These are phyloP conservation scores for Conops quadrifasciatus DNA, from an alignment of 2,888 invertebrate genomes.

Conservation along the genomic window DNA sequence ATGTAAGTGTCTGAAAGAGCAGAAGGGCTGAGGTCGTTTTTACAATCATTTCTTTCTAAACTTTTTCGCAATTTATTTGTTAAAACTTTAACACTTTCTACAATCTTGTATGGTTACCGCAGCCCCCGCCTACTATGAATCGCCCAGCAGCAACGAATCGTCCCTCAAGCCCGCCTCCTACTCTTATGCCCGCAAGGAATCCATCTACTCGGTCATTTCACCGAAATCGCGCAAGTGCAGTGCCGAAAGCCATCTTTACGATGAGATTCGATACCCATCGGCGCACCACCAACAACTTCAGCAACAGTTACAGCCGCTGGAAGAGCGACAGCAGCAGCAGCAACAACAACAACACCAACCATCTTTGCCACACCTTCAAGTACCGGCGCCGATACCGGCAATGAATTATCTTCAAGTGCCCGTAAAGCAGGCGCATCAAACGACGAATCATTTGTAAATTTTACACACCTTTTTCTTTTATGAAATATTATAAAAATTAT, in stretches of 20 bases:
- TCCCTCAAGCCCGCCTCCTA: slow-evolving; percentile 55
- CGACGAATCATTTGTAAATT: slow-evolving; percentile 53
- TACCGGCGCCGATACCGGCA: slow-evolving; percentile 37
- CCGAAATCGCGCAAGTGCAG: slow-evolving; percentile 63
- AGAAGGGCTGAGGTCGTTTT: neutral
- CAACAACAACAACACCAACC: slow-evolving; percentile 20
- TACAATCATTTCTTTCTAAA: no score
- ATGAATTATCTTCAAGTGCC: slow-evolving; percentile 30
- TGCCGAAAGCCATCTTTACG: slow-evolving; percentile 62
- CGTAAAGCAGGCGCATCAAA: slow-evolving; percentile 47
- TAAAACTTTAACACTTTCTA: no score
- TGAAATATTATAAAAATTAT: neutral
- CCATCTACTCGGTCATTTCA: slow-evolving; percentile 59
- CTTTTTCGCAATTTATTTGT: neutral
- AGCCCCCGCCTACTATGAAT: slow-evolving; percentile 61
- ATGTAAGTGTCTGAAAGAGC: slow-evolving; percentile 55
- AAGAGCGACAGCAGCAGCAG: slow-evolving; percentile 23
- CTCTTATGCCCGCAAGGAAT: slow-evolving; percentile 61
- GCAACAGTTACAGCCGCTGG: slow-evolving; percentile 39
- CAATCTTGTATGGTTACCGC: neutral
- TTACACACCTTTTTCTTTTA: neutral
- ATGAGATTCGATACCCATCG: slow-evolving; percentile 61
- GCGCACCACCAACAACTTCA: slow-evolving; percentile 47
- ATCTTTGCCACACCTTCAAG: slow-evolving; percentile 47
- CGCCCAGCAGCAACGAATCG: slow-evolving; percentile 61